A percentile compares a stretch with the other conserved stretches of the same genome.
Conservation (phyloP, 2,888 invertebrate genomes). For the Eubasilissa splendida region DNA sequence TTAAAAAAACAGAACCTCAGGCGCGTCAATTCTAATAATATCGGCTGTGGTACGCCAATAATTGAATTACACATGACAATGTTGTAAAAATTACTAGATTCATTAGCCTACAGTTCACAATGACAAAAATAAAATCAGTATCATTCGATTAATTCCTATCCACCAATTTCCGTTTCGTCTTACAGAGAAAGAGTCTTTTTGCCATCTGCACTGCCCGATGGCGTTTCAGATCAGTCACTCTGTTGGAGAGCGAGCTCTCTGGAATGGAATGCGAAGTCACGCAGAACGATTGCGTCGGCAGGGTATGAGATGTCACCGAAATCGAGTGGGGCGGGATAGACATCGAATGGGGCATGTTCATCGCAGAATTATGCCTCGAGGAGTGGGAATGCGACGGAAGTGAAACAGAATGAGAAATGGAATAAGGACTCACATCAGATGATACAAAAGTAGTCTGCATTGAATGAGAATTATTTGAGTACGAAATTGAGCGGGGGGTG, state of each 20-base stretch:
- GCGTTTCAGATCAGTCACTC: slow-evolving; percentile 20
- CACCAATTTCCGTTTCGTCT: slow-evolving; percentile 40
- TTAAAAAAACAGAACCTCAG: no score
- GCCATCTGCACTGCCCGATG: slow-evolving; percentile 44
- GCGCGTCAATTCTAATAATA: no score
- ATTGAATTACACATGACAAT: no score
- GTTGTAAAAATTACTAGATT: no score
- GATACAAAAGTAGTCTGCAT: neutral
- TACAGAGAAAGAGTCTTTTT: slow-evolving; percentile 39
- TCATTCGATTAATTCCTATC: slow-evolving; percentile 10
- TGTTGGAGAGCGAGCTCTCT: neutral
- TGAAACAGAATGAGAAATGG: neutral
- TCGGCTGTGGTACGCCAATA: no score
- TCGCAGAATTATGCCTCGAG: neutral
- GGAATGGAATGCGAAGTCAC: slow-evolving; percentile 13
- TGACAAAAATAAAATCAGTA: neutral
- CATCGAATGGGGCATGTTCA: slow-evolving; percentile 12
- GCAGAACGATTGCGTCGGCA: slow-evolving; percentile 29
- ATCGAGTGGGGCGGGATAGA: neutral
- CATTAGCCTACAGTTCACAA: no score
- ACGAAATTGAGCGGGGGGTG: slow-evolving; percentile 1
- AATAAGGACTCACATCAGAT: neutral
- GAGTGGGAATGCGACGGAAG: neutral
- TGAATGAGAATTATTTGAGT: neutral
- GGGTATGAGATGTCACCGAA: slow-evolving; percentile 17